Evolutionary conservation across 2,113 vertebrate species (phyloP), one percentile per base, ranked within the genome.

Genomic region (Sorex araneus): DNA sequence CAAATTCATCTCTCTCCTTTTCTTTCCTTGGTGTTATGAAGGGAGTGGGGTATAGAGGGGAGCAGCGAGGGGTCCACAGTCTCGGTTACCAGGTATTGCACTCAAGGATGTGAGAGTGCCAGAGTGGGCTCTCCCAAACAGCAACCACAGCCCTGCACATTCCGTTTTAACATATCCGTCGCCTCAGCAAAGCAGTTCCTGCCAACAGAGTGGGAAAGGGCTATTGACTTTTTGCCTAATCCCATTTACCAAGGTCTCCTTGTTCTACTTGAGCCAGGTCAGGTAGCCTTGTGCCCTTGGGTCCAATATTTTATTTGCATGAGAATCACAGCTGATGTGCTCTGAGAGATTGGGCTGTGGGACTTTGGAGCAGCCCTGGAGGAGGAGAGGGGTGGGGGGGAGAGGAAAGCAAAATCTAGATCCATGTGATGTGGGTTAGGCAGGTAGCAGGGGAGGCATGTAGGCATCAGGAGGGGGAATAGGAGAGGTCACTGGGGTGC

Each of bases 331-430:
- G n/a, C 70, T 15, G 78, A 70, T n/a, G n/a, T 2, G 0, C 63
- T 50, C 28, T 50, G 10, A 75, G 45, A 15, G 57, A 0, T 25
- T 57, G 83, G 69, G 28, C 18, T 25, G 11, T 27, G 34, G 27
- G 27, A 1, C 50, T 8, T 36, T 66, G 3, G 19, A 74, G 85
- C 28, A 57, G 8, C 6, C 10, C 6, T 2, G 45, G 32, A 54
- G 0, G 4, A 30, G n/a, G 21, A 60, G 19, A 32, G 1, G 13
- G 2, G 2, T 15, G 21, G 23, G 21, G 21, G 12, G 1, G 4
- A 4, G 11, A 45, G 19, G 13, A 30, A 50, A 84, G 45, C 32
- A 54, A 50, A 77, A n/a, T 16, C 36, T 12, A 16, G 66, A 18
- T 36, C 11, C 25, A 9, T 6, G 32, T 60, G 78, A 67, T 13